Percentiles rank a stretch among this genome's conserved stretches.
phyloP scores from a whole-genome alignment of 2,888 invertebrate genomes.

The Perithous albicinctus region DNA sequence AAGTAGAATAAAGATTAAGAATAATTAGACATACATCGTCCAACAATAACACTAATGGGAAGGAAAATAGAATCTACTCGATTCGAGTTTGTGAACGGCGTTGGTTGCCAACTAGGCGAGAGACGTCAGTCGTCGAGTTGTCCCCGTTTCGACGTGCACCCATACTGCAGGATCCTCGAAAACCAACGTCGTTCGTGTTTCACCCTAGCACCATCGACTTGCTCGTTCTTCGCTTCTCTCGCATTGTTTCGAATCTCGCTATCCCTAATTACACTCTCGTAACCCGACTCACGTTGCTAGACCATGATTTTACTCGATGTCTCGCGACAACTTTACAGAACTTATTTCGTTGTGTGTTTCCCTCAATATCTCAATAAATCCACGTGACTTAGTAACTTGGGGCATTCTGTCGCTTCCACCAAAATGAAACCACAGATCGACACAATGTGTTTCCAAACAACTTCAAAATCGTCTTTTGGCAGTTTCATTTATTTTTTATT shows the following conservation, averaged over 20 bases:
- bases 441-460: background rate
- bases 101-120: constrained; percentile 8
- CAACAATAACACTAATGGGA: constrained; percentile 3
- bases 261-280: constrained; percentile 43
- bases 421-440: background rate
- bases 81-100: background rate
- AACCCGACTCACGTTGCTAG: constrained; percentile 18
- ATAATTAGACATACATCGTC: background rate
- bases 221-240: constrained; percentile 1
- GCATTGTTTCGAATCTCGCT: constrained; percentile 32
- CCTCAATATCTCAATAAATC: background rate
- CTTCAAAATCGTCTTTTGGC: background rate
- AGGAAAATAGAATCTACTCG: background rate
- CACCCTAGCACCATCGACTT: constrained; percentile 9
- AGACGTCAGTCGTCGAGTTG: constrained; percentile 28
- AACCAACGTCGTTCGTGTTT: constrained; percentile 19
- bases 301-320: constrained; percentile 14
- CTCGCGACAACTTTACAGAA: background rate
- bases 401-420: background rate
- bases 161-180: constrained; percentile 32
- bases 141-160: constrained; percentile 19
- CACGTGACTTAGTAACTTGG: background rate
- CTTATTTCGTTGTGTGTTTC: background rate
- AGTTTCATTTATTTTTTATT: background rate
- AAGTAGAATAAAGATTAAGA: background rate